Base-by-base conservation (phyloP, 2,888 invertebrate species). In the Digitonthophagus gazella region DNA sequence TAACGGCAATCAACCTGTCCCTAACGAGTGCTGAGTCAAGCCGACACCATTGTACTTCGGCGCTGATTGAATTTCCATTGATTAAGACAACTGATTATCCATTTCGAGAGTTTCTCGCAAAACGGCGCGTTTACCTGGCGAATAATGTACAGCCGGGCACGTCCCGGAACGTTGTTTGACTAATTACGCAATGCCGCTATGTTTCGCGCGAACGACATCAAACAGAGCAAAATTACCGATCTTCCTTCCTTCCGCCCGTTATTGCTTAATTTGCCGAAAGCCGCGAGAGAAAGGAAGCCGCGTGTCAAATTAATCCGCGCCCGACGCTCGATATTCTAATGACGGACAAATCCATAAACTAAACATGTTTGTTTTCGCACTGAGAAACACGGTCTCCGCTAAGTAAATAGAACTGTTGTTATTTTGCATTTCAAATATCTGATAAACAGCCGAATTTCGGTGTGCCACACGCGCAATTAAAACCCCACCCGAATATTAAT, bases 1-100 rank as follows among this genome's bases (percentile, higher is more conserved):
- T 66, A 70, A 66, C 68, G 70, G 71, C 69, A 73, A 73, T 71
- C 71, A 73, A 67, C 44, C 61, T n/a, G 67, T 70, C 74, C 71
- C 74, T 78, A 79, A 78, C 78, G 78, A 79, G 77, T 76, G 79
- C 79, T 79, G 80, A 80, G 74, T 80, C 78, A 78, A 79, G 74
- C 70, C 74, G 75, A 74, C 71, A 74, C 76, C 78, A 80, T 81
- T 80, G 80, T 80, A 78, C 77, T 78, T 78, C 78, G 78, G 78
- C 77, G 77, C 78, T 78, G 78, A 78, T 78, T 78, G 74, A 73
- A 76, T 28, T 58, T 74, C 78, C 79, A 80, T 80, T 79, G 79
- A 79, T 80, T 78, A 77, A 28, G 58, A 67, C 18, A 54, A 58
- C 58, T 58, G 58, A 76, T 78, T 76, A 78, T 73, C 16, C 61